These are phyloP conservation scores for Glaucomys volans DNA, from an alignment of 2,113 vertebrate species.

Conservation along the genomic window DNA sequence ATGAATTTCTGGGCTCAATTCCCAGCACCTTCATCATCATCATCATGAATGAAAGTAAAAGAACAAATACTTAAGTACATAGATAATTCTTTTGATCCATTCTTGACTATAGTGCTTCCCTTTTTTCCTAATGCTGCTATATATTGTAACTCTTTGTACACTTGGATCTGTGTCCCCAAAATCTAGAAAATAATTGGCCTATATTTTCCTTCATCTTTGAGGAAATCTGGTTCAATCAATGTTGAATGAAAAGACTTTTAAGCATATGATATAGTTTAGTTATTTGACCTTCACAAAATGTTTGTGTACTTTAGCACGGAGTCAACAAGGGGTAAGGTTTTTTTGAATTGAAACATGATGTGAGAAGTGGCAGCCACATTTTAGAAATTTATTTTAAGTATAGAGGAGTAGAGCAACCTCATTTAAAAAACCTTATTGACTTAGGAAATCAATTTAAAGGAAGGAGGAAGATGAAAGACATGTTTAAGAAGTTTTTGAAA, in stretches of 20 bases:
- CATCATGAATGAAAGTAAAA: too few relatives aligned
- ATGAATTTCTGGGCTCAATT: background rate
- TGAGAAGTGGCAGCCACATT: background rate
- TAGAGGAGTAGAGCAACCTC: background rate
- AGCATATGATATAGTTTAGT: background rate
- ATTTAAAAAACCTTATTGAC: background rate
- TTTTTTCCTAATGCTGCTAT: background rate
- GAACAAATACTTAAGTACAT: background rate
- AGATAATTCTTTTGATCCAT: background rate
- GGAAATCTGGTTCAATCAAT: background rate
- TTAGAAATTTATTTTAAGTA: background rate
- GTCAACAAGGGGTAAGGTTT: background rate
- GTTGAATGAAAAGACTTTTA: background rate
- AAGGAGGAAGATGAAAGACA: background rate
- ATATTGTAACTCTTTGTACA: background rate
- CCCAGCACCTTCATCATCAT: background rate
- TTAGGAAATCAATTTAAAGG: background rate
- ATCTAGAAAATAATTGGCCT: background rate
- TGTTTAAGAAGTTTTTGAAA: background rate
- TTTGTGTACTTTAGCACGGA: background rate
- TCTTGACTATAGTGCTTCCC: background rate
- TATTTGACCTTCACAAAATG: background rate
- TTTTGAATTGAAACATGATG: background rate
- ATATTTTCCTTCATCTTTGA: background rate
- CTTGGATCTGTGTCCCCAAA: accelerated